phyloP scores from a whole-genome alignment of 1,140 invertebrate species.

The Leptinotarsa defecta region DNA sequence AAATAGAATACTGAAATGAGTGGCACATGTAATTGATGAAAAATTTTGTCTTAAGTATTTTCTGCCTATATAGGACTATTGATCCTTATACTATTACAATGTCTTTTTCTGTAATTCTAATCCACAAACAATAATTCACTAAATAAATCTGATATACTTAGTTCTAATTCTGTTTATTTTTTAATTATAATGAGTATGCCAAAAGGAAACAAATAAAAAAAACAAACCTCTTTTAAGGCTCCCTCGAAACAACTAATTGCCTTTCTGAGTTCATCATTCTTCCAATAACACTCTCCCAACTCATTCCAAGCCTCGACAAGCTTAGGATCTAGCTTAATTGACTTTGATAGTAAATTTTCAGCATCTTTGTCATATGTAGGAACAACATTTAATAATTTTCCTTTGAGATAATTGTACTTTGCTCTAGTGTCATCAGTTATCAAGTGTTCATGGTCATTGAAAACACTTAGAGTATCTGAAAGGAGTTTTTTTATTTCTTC shows the following conservation, averaged over 20 bases:
- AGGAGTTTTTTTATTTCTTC: conserved; percentile 70
- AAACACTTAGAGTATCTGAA: conserved; percentile 65
- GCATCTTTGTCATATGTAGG: conserved; percentile 71
- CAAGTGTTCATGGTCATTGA: conserved; percentile 66
- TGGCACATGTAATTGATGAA: no score
- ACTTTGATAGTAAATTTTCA: conserved; percentile 76
- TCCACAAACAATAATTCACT: no score
- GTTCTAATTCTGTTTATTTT: no score
- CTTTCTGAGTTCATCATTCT: conserved; percentile 78
- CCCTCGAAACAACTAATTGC: conserved; percentile 86
- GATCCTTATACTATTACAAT: no score
- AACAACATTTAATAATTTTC: conserved; percentile 77
- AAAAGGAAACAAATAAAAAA: neutral
- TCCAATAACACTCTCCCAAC: conserved; percentile 88
- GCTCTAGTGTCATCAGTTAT: conserved; percentile 63
- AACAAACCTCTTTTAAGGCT: conserved; percentile 74
- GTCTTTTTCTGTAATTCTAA: no score
- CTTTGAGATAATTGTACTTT: conserved; percentile 75
- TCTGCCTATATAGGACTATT: no score
- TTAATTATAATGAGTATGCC: no score
- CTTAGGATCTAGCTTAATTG: conserved; percentile 84
- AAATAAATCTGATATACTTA: no score
- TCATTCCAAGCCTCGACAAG: conserved; percentile 87
- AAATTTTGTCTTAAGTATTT: no score
- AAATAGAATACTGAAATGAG: no score